Evolutionary conservation across 2,888 invertebrate genomes (phyloP).

Genomic region (Stenurella melanura): DNA sequence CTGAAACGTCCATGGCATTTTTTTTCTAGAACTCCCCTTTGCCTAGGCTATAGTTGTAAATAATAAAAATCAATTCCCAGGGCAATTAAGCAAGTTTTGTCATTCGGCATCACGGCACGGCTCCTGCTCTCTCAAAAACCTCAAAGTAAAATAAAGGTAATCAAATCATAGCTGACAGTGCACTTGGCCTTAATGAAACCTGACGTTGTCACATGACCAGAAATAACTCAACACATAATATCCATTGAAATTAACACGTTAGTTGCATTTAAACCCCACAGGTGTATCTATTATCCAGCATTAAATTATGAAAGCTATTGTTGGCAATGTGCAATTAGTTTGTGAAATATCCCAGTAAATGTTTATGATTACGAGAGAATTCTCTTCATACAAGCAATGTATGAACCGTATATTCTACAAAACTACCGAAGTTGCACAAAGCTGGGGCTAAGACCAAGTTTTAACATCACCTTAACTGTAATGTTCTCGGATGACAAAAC

Average conservation of each 20-base stretch:
- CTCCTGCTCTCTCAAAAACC: too few species aligned
- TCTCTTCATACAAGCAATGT: conserved; percentile 1
- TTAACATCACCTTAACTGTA: conserved; percentile 7
- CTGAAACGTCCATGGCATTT: too few species aligned
- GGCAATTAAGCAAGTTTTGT: too few species aligned
- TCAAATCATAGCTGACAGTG: too few species aligned
- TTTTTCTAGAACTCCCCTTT: too few species aligned
- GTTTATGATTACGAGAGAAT: conserved; percentile 4
- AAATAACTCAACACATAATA: too few species aligned
- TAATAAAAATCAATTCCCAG: too few species aligned
- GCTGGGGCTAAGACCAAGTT: conserved; percentile 3
- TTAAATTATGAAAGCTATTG: background rate
- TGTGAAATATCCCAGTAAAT: background rate
- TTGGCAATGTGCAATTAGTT: background rate
- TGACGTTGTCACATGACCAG: too few species aligned
- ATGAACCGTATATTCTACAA: background rate
- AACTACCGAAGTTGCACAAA: conserved; percentile 1
- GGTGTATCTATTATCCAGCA: background rate
- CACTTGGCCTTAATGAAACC: too few species aligned
- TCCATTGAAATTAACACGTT: background rate
- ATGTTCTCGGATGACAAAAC: conserved; percentile 7
- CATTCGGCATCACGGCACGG: too few species aligned
- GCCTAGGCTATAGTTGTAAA: too few species aligned
- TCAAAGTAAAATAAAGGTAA: too few species aligned
- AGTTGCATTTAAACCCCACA: background rate